Conservation (phyloP, 1,140 invertebrate genomes). For the Paracyclopina nana region DNA sequence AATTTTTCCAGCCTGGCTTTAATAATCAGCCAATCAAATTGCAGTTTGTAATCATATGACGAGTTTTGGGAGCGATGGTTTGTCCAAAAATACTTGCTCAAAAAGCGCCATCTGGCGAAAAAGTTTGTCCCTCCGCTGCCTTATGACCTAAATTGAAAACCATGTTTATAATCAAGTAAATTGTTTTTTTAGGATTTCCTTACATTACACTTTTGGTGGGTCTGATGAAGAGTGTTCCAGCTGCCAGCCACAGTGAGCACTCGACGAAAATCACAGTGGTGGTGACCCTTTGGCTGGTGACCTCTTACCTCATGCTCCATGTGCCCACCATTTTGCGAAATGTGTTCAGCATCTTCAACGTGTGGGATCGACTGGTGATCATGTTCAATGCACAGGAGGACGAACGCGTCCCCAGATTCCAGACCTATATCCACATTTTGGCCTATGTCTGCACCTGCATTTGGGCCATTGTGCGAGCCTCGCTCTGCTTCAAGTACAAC, state of each 20-base stretch:
- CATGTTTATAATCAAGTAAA: too few species aligned
- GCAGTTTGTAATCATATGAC: too few species aligned
- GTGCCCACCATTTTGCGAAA: slow-evolving; percentile 4
- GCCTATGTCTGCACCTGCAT: not conserved
- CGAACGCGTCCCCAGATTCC: slow-evolving; percentile 3
- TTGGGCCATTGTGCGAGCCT: not conserved
- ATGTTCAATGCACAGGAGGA: slow-evolving; percentile 3
- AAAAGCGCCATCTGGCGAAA: too few species aligned
- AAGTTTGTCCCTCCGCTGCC: too few species aligned
- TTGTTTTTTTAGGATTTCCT: not conserved
- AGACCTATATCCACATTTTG: slow-evolving; percentile 7
- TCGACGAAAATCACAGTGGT: slow-evolving; percentile 9
- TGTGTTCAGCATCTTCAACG: slow-evolving; percentile 1
- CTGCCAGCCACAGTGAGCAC: not conserved
- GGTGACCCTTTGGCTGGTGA: not conserved
- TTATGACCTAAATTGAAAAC: too few species aligned
- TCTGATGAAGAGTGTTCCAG: not conserved
- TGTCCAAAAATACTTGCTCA: too few species aligned
- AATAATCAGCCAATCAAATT: too few species aligned
- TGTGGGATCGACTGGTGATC: not conserved
- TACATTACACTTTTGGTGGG: not conserved
- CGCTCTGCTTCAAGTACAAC: slow-evolving; percentile 1
- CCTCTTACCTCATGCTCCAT: slow-evolving; percentile 4
- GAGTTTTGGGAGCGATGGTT: too few species aligned
- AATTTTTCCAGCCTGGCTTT: too few species aligned